Conservation (phyloP, 2,888 invertebrate genomes). For the Anorthoa munda region DNA sequence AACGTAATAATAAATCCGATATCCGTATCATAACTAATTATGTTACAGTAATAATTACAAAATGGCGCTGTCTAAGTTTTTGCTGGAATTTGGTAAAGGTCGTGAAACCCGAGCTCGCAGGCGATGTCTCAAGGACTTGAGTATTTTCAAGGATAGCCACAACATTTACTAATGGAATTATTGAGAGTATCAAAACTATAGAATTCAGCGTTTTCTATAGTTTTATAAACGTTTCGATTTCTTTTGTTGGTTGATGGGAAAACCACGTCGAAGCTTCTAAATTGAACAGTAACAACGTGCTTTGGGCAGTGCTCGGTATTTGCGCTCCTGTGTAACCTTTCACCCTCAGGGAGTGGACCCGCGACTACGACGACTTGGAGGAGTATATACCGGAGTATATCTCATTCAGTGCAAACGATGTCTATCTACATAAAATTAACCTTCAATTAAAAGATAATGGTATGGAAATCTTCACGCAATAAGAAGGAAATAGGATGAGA, state of each 20-base stretch:
- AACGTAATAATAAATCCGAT: slow-evolving; percentile 46
- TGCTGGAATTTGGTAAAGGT: slow-evolving; percentile 14
- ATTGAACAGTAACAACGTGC: background rate
- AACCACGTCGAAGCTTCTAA: slow-evolving; percentile 13
- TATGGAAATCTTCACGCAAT: slow-evolving; percentile 49
- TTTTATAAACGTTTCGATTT: slow-evolving; percentile 5
- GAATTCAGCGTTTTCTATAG: background rate
- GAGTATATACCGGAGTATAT: too few species aligned
- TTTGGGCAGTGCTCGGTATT: too few species aligned
- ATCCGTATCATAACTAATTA: slow-evolving; percentile 36
- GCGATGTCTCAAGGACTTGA: slow-evolving; percentile 8
- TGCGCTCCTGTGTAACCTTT: too few species aligned
- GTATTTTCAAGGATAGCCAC: background rate
- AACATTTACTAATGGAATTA: slow-evolving; percentile 7
- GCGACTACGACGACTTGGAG: too few species aligned
- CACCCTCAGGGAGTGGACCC: too few species aligned
- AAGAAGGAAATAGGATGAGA: slow-evolving; percentile 54
- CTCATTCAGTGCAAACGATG: too few species aligned
- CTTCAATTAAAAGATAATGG: slow-evolving; percentile 57
- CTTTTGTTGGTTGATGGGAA: background rate
- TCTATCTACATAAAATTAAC: slow-evolving; percentile 20
- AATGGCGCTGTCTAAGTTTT: slow-evolving; percentile 13
- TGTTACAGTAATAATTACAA: slow-evolving; percentile 29
- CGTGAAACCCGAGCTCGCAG: slow-evolving; percentile 23
- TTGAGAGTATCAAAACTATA: too few species aligned